A percentile compares a stretch with the other conserved stretches of the same genome.
Evolutionary conservation across 1,140 invertebrate species (phyloP).

Genomic region (Pseudobourletiella spinata): DNA sequence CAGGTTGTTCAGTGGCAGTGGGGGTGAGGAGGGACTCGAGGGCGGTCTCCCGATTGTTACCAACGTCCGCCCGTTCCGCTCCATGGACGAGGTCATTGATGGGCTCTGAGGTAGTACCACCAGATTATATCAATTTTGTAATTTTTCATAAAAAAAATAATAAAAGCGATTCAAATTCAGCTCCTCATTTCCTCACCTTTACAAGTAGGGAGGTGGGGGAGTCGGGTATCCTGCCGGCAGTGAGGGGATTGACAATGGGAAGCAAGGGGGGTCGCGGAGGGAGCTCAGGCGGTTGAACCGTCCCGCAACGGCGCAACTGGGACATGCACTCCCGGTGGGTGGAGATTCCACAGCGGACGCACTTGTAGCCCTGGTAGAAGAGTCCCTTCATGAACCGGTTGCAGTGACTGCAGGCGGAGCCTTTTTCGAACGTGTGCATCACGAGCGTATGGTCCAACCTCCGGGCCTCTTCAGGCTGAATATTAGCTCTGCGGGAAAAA

Average conservation of each 20-base stretch:
- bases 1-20: conserved; percentile 30
- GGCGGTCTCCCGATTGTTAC: background rate
- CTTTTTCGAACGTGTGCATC: conserved; percentile 74
- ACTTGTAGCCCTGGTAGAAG: conserved; percentile 60
- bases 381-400: conserved; percentile 77
- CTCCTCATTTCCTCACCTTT: background rate
- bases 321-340: conserved; percentile 29
- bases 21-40: conserved; percentile 24
- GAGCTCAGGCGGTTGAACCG: conserved; percentile 33
- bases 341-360: conserved; percentile 42
- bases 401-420: conserved; percentile 70
- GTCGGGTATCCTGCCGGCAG: conserved; percentile 2
- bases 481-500: conserved; percentile 63
- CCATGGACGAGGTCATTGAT: background rate
- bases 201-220: background rate
- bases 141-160: background rate
- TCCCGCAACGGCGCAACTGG: conserved; percentile 26
- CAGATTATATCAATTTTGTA: background rate
- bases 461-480: conserved; percentile 65
- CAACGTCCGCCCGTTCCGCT: background rate
- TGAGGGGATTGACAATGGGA: conserved; percentile 12
- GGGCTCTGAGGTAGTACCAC: background rate
- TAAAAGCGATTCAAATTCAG: too few relatives aligned
- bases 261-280: conserved; percentile 34
- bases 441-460: conserved; percentile 69